These are phyloP conservation scores for Holothuria scabra DNA, from an alignment of 53 echinoderm and acorn worm genomes.

Conservation along the genomic window DNA sequence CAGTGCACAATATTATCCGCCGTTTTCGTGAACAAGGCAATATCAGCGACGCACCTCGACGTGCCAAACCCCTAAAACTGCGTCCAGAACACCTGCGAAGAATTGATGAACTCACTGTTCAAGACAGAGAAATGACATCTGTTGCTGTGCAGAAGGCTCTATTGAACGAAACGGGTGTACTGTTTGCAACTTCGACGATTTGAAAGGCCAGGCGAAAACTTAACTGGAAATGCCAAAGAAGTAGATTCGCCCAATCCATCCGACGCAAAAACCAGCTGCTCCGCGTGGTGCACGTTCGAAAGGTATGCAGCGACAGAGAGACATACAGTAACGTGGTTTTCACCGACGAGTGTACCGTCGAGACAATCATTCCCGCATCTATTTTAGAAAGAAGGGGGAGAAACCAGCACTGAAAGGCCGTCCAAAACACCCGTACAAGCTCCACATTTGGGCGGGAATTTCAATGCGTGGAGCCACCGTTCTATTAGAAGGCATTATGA, in stretches of 20 bases:
- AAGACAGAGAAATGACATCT: neutral
- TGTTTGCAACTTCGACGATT: neutral
- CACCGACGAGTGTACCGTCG: constrained; percentile 64
- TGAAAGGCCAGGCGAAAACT: neutral
- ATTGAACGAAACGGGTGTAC: neutral
- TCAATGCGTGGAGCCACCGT: constrained; percentile 46
- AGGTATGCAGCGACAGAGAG: neutral
- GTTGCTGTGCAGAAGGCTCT: neutral
- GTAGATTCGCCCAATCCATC: no score
- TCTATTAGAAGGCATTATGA: constrained; percentile 65
- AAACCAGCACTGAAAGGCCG: constrained; percentile 23
- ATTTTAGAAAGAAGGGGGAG: constrained; percentile 6
- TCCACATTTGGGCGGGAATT: constrained; percentile 74
- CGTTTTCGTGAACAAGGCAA: no score
- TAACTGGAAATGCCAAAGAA: constrained; percentile 13
- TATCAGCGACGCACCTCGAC: no score
- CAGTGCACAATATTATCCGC: no score
- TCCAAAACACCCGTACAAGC: constrained; percentile 47
- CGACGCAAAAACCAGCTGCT: constrained; percentile 10
- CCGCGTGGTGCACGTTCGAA: neutral
- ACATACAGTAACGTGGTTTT: constrained; percentile 47
- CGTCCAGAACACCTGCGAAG: neutral
- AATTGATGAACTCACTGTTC: neutral
- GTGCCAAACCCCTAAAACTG: neutral
- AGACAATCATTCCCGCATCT: constrained; percentile 32